Conservation (phyloP, 2,113 vertebrate species). For the Phaetusa simplex region DNA sequence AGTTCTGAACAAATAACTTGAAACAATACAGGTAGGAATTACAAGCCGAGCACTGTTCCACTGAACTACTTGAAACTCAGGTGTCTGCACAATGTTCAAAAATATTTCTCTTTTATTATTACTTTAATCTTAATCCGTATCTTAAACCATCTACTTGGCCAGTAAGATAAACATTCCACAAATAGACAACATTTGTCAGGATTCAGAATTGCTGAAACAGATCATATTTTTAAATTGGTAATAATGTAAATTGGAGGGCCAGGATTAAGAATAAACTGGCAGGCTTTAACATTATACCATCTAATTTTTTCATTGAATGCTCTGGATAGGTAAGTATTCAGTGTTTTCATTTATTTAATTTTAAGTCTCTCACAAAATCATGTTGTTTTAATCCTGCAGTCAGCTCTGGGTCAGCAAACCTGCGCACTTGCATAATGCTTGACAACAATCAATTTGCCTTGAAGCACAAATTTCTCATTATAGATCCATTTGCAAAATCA, state of each 20-base stretch:
- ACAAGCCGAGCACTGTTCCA: background rate
- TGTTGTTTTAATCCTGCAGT: background rate
- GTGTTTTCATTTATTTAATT: background rate
- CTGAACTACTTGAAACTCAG: slow-evolving; percentile 17
- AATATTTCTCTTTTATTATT: background rate
- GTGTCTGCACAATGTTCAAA: background rate
- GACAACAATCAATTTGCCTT: background rate
- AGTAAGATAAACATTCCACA: background rate
- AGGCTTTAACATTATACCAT: background rate
- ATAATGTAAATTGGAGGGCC: background rate
- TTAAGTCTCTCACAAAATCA: background rate
- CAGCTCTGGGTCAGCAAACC: background rate
- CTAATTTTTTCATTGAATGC: background rate
- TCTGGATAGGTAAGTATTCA: background rate
- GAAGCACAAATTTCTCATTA: background rate
- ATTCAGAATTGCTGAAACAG: background rate
- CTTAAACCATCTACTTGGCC: background rate
- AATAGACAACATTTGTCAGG: background rate
- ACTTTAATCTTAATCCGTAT: background rate
- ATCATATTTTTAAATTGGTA: background rate
- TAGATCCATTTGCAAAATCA: background rate
- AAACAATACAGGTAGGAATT: slow-evolving; percentile 11
- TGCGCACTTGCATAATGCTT: background rate
- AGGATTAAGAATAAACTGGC: background rate
- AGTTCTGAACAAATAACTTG: background rate